phyloP scores from a whole-genome alignment of 2,888 invertebrate genomes.

The Euplexia lucipara region DNA sequence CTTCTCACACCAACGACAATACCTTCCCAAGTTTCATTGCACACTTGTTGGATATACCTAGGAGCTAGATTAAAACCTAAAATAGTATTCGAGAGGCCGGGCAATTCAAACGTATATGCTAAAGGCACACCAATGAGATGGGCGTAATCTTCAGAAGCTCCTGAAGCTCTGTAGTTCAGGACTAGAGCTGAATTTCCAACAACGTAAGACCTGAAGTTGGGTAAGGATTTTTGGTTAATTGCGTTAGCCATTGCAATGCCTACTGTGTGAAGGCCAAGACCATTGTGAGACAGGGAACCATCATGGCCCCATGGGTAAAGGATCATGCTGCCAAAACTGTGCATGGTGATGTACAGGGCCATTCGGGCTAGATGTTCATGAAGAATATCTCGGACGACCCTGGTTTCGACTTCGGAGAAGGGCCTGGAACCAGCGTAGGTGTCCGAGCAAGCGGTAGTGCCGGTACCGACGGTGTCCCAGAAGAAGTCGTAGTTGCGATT shows the following conservation, averaged over 20 bases:
- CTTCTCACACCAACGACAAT: constrained; percentile 86
- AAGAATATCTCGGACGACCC: constrained; percentile 91
- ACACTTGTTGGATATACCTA: constrained; percentile 89
- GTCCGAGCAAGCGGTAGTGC: constrained; percentile 90
- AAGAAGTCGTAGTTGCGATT: constrained; percentile 94
- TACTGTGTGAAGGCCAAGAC: constrained; percentile 83
- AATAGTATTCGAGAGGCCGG: constrained; percentile 85
- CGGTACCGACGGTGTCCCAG: constrained; percentile 92
- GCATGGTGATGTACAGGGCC: constrained; percentile 93
- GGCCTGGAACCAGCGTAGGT: constrained; percentile 91
- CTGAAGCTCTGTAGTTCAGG: constrained; percentile 90
- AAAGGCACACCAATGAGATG: constrained; percentile 90
- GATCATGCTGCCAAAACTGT: constrained; percentile 93
- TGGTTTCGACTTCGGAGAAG: constrained; percentile 93
- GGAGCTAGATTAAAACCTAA: constrained; percentile 91
- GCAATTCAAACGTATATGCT: constrained; percentile 92
- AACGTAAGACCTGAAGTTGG: constrained; percentile 83
- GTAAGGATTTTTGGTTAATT: constrained; percentile 76
- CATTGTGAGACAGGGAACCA: constrained; percentile 86
- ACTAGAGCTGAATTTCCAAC: constrained; percentile 89
- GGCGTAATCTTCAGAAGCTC: constrained; percentile 93
- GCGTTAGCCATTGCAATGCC: constrained; percentile 82
- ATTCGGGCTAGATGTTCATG: constrained; percentile 85
- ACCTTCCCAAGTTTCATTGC: constrained; percentile 91
- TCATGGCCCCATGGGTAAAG: constrained; percentile 93